phyloP scores from a whole-genome alignment of 1,140 invertebrate species.

The Scylla paramamosain region DNA sequence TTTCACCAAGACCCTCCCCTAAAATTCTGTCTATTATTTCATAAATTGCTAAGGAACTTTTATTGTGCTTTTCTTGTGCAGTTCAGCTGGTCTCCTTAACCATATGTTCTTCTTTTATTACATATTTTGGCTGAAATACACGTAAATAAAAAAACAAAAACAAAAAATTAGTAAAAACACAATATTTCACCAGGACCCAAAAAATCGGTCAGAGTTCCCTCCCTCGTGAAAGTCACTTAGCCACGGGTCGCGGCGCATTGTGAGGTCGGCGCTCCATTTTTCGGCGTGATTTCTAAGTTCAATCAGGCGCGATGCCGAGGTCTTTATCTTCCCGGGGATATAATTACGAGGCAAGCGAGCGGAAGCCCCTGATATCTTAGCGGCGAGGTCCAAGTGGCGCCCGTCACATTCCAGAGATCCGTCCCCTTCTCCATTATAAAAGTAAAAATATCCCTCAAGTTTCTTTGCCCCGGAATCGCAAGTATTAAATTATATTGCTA shows the following conservation, averaged over 20 bases:
- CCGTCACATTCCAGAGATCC: not conserved
- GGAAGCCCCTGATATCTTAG: not conserved
- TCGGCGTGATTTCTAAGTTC: not conserved
- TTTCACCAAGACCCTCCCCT: too few species aligned
- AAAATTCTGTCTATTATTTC: too few species aligned
- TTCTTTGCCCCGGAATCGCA: not conserved
- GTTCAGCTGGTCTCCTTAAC: too few species aligned
- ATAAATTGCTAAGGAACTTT: too few species aligned
- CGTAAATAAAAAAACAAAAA: not conserved
- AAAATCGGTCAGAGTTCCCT: not conserved
- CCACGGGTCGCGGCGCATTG: not conserved
- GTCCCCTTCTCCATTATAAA: not conserved
- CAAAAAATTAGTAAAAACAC: not conserved
- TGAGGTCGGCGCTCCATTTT: not conserved
- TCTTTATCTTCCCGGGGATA: not conserved
- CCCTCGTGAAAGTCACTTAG: conserved; percentile 1
- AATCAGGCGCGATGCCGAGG: not conserved
- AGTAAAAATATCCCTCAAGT: not conserved
- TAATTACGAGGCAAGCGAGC: not conserved
- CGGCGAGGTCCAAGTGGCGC: not conserved
- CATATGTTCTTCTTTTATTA: too few species aligned
- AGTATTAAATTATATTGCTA: not conserved
- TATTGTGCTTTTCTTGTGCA: too few species aligned
- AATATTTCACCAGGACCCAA: not conserved
- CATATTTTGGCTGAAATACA: too few species aligned